Evolutionary conservation across 2,888 invertebrate genomes (phyloP).

Genomic region (Amphipoea lucens): DNA sequence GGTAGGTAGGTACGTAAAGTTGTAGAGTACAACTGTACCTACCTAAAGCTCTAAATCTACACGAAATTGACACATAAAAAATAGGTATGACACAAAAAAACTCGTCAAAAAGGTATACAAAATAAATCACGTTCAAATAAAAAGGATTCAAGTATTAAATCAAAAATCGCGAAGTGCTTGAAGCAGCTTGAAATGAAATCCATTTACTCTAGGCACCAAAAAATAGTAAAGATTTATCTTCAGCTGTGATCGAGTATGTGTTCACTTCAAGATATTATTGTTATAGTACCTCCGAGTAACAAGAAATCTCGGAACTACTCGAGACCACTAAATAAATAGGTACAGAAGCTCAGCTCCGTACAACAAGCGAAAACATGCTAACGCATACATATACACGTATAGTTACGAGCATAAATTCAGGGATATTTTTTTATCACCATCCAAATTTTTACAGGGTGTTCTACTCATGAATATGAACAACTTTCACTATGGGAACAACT

Average conservation of each 20-base stretch:
- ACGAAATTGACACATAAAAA: background rate
- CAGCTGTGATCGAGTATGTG: conserved; percentile 23
- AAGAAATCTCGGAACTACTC: conserved; percentile 6
- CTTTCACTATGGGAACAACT: no score
- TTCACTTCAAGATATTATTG: conserved; percentile 37
- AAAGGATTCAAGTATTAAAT: conserved; percentile 44
- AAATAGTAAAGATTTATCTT: conserved; percentile 41
- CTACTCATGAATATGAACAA: no score
- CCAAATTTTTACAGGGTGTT: no score
- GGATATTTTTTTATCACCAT: no score
- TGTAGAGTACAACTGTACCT: background rate
- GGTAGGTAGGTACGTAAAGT: no score
- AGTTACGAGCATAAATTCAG: background rate
- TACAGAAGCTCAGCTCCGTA: conserved; percentile 3
- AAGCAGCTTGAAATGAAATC: conserved; percentile 46
- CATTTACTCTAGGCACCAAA: conserved; percentile 35
- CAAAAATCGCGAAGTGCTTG: conserved; percentile 8
- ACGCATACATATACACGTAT: background rate
- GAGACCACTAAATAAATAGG: background rate
- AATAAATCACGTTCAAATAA: conserved; percentile 18
- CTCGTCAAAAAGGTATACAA: background rate
- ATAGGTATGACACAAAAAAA: background rate
- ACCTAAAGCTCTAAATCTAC: background rate
- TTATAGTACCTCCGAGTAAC: conserved; percentile 14
- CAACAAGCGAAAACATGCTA: background rate